Evolutionary conservation across 2,888 invertebrate species (phyloP).

Genomic region (Congeria kusceri): DNA sequence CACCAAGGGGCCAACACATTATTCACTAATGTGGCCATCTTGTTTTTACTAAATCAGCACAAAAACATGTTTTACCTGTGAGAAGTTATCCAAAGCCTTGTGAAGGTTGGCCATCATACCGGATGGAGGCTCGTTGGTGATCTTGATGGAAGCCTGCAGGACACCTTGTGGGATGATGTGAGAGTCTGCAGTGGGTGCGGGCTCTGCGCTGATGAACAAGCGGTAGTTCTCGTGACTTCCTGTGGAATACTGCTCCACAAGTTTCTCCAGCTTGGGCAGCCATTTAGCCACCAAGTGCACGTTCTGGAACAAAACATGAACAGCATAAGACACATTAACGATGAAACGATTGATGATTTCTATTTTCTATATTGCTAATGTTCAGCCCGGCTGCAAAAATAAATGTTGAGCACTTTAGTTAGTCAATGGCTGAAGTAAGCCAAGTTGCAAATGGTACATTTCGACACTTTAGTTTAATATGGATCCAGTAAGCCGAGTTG

Average conservation of each 20-base stretch:
- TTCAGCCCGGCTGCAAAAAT: too few species aligned
- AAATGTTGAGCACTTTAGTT: too few species aligned
- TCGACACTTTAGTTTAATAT: too few species aligned
- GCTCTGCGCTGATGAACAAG: slow-evolving; percentile 97
- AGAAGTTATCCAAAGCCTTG: slow-evolving; percentile 97
- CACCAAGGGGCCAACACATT: too few species aligned
- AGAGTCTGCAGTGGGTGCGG: slow-evolving; percentile 93
- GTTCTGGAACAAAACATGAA: slow-evolving; percentile 88
- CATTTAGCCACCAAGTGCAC: slow-evolving; percentile 98
- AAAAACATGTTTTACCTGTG: slow-evolving; percentile 87
- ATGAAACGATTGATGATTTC: too few species aligned
- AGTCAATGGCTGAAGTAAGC: too few species aligned
- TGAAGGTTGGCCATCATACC: slow-evolving; percentile 98
- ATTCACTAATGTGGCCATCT: too few species aligned
- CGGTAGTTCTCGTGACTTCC: slow-evolving; percentile 93
- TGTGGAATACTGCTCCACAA: slow-evolving; percentile 93
- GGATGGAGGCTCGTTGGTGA: slow-evolving; percentile 98
- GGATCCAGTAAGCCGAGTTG: too few species aligned
- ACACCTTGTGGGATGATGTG: slow-evolving; percentile 99
- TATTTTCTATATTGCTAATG: too few species aligned
- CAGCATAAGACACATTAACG: too few species aligned
- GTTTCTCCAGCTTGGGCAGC: slow-evolving; percentile 95
- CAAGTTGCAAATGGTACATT: too few species aligned
- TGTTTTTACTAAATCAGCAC: too few species aligned
- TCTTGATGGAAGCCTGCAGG: slow-evolving; percentile 97